Conservation (phyloP, 2,797 vertebrate genomes). For the Ctenosaura bakeri region DNA sequence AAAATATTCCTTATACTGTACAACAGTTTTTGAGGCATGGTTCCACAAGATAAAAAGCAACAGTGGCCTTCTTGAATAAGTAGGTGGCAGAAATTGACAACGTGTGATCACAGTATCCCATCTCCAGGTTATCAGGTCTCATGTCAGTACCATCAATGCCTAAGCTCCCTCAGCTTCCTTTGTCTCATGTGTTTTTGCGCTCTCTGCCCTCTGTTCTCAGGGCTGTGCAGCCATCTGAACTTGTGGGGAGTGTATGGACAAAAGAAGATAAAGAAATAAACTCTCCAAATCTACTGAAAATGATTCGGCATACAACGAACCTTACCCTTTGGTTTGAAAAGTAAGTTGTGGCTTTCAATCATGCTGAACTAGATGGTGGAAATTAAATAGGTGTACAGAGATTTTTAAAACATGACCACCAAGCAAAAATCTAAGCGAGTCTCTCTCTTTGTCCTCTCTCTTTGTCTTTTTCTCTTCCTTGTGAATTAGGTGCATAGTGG, state of each 20-base stretch:
- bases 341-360: slow-evolving; percentile 80
- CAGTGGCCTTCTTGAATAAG: too few species aligned
- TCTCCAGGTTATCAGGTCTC: background rate
- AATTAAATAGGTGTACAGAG: background rate
- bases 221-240: slow-evolving; percentile 96
- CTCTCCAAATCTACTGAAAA: slow-evolving; percentile 95
- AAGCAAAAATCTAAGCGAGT: background rate
- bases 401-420: background rate
- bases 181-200: background rate
- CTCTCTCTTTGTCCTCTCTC: background rate
- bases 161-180: background rate
- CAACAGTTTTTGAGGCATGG: too few species aligned
- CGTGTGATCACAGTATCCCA: too few species aligned
- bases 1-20: too few species aligned
- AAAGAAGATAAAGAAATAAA: slow-evolving; percentile 99
- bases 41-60: background rate
- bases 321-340: slow-evolving; percentile 99
- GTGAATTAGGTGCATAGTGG: slow-evolving; percentile 91
- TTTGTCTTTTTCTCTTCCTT: background rate
- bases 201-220: slow-evolving; percentile 76
- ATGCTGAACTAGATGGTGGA: background rate
- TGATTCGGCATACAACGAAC: slow-evolving; percentile 99
- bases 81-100: too few species aligned
- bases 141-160: background rate
- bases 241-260: slow-evolving; percentile 98